phyloP scores from a whole-genome alignment of 1,140 invertebrate genomes.

The Diabrotica undecimpunctata region DNA sequence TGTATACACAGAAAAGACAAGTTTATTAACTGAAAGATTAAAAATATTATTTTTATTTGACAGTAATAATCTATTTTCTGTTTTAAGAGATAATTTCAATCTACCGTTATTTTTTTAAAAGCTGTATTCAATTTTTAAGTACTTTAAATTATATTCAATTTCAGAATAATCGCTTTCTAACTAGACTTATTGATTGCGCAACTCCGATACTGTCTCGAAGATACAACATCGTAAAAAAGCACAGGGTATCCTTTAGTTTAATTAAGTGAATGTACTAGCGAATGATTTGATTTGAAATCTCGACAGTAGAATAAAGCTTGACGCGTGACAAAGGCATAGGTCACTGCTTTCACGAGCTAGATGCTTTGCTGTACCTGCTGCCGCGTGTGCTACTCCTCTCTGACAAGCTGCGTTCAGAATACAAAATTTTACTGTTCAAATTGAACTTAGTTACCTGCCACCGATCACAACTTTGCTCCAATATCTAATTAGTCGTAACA shows the following conservation, averaged over 20 bases:
- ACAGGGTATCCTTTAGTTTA: conserved; percentile 15
- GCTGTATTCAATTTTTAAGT: no score
- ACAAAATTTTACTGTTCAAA: conserved; percentile 23
- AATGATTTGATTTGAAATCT: conserved; percentile 32
- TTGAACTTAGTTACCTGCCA: conserved; percentile 26
- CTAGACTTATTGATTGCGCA: no score
- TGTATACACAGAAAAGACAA: no score
- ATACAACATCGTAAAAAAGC: conserved; percentile 11
- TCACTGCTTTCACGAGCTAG: conserved; percentile 26
- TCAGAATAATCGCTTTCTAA: no score
- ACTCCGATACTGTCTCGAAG: background rate
- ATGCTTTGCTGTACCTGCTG: background rate
- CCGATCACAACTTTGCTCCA: conserved; percentile 23
- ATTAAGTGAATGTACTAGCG: conserved; percentile 27
- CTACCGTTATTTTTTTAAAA: no score
- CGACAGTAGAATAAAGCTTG: conserved; percentile 28
- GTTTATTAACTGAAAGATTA: no score
- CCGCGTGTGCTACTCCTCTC: background rate
- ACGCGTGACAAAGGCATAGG: conserved; percentile 32
- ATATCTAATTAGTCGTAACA: conserved; percentile 29
- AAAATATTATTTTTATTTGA: no score
- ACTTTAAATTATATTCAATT: no score
- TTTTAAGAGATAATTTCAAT: no score
- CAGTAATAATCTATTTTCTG: no score
- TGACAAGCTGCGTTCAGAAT: conserved; percentile 22